phyloP scores from a whole-genome alignment of 1,140 invertebrate genomes.

The Drosophila micromelanica region DNA sequence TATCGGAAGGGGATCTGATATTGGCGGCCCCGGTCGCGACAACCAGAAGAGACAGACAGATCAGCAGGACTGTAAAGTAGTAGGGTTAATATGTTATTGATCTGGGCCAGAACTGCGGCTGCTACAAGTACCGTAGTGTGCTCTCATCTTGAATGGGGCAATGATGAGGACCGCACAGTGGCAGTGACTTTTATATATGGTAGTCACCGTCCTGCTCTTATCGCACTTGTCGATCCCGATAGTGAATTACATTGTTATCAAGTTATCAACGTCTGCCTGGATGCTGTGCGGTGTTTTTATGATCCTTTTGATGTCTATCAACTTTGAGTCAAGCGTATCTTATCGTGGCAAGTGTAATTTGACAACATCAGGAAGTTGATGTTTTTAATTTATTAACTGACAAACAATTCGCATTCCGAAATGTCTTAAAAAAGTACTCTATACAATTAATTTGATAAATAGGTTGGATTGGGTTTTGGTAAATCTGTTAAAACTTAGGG shows the following conservation, averaged over 20 bases:
- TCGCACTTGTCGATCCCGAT: conserved; percentile 3
- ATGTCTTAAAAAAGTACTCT: no score
- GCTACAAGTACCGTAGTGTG: conserved; percentile 11
- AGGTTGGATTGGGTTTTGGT: no score
- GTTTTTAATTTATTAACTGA: no score
- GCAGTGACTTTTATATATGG: conserved; percentile 20
- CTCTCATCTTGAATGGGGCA: conserved; percentile 15
- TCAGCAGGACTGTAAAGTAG: conserved; percentile 21
- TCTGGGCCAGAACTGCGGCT: no score
- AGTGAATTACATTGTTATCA: background rate
- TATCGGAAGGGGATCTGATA: conserved; percentile 1
- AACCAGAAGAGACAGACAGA: conserved; percentile 8
- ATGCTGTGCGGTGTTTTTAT: conserved; percentile 8
- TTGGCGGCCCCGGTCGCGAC: background rate
- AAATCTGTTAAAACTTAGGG: no score
- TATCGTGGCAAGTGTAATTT: background rate
- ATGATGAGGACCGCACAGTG: background rate
- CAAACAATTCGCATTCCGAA: no score
- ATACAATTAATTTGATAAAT: no score
- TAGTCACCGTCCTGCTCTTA: conserved; percentile 10
- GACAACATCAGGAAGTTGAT: no score
- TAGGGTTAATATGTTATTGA: background rate
- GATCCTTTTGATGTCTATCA: conserved; percentile 27
- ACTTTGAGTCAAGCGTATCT: background rate
- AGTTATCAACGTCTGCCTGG: background rate